Conservation (phyloP, 2,113 vertebrate species). For the Laticauda laticaudata region DNA sequence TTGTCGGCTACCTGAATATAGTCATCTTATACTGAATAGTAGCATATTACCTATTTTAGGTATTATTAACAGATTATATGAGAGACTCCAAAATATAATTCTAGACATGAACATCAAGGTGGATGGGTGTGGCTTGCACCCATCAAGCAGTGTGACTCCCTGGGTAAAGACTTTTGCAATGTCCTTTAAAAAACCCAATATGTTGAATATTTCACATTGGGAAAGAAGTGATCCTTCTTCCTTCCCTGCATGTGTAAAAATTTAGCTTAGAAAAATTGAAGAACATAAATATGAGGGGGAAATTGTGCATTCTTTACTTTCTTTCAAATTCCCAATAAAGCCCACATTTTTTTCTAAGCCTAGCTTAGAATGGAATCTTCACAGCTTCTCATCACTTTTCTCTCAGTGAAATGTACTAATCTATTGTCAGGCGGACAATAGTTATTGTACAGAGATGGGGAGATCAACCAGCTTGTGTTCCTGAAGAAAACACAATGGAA, state of each 20-base stretch:
- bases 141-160: not conserved
- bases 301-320: not conserved
- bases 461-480: constrained; percentile 6
- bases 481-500: not conserved
- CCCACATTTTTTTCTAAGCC: not conserved
- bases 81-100: not conserved
- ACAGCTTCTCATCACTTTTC: not conserved
- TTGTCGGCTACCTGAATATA: not conserved
- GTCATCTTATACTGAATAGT: not conserved
- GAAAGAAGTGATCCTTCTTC: not conserved
- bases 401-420: not conserved
- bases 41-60: not conserved
- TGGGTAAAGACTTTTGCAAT: not conserved
- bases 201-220: not conserved
- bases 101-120: not conserved
- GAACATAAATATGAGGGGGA: not conserved
- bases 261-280: not conserved
- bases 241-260: not conserved
- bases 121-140: not conserved
- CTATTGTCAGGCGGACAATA: not conserved
- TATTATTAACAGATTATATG: not conserved
- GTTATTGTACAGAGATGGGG: not conserved
- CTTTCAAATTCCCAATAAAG: not conserved
- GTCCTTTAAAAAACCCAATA: not conserved
- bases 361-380: not conserved